Percentiles rank a stretch among this genome's conserved stretches.
phyloP scores from a whole-genome alignment of 2,797 vertebrate genomes.

The Thamnophis elegans region DNA sequence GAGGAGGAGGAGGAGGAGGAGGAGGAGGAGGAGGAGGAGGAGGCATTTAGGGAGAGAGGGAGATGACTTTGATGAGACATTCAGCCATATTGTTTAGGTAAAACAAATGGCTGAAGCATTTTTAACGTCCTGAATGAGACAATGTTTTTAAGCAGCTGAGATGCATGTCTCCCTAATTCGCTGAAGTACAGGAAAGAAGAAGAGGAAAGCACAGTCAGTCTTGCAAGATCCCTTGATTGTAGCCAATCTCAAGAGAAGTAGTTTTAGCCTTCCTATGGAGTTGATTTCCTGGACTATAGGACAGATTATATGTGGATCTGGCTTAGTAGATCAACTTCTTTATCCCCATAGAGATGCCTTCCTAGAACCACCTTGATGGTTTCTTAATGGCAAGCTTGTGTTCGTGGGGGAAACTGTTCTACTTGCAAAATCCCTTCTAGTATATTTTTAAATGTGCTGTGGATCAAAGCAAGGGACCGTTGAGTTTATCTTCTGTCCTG shows the following conservation, averaged over 20 bases:
- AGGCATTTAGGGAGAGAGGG: neutral
- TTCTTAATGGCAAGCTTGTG: neutral
- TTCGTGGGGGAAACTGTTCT: neutral
- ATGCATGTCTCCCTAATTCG: neutral
- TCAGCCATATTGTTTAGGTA: neutral
- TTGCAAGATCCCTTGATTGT: neutral
- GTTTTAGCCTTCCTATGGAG: neutral
- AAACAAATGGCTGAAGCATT: neutral
- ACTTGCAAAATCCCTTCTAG: neutral
- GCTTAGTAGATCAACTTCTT: neutral
- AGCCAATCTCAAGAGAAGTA: neutral
- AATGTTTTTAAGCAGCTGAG: neutral
- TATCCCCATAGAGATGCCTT: neutral
- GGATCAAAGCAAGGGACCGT: neutral
- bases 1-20: no score
- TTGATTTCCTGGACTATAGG: neutral
- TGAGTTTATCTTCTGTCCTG: neutral
- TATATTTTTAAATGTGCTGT: neutral
- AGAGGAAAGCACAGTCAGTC: neutral
- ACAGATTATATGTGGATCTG: neutral
- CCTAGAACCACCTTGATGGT: neutral
- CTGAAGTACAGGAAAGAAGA: neutral
- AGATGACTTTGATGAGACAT: neutral
- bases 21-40: no score
- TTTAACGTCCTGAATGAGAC: neutral